Conservation (phyloP, 2,888 invertebrate species). For the Mycalesis mineus region DNA sequence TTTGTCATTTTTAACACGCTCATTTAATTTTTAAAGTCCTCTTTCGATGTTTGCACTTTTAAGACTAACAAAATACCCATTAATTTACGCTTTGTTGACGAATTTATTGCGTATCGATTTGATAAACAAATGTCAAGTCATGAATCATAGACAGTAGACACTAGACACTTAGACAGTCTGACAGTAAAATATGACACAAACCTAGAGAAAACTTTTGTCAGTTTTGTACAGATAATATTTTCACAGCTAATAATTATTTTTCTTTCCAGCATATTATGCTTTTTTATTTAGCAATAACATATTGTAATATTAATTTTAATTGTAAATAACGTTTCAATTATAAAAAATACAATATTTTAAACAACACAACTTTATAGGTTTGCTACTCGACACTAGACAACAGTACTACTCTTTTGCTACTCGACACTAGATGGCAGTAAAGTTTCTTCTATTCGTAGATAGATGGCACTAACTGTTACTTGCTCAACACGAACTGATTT, state of each 20-base stretch:
- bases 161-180: no score
- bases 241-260: no score
- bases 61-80: conserved; percentile 46
- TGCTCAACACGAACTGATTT: no score
- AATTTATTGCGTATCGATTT: conserved; percentile 48
- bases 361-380: no score
- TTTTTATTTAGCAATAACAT: no score
- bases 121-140: conserved; percentile 55
- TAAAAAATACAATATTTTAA: no score
- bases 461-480: neutral
- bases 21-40: conserved; percentile 40
- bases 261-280: no score
- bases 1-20: conserved; percentile 58
- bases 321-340: no score
- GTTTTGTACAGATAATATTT: neutral
- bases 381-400: neutral
- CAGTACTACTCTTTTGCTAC: neutral
- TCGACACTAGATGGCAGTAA: neutral
- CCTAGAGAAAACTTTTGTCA: neutral
- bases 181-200: neutral
- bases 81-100: conserved; percentile 65
- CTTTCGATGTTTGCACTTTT: conserved; percentile 42
- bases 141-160: conserved; percentile 11
- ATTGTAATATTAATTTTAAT: no score
- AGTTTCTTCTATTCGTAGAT: neutral